Evolutionary conservation across 2,888 invertebrate species (phyloP).

Genomic region (Nomada ruficornis): DNA sequence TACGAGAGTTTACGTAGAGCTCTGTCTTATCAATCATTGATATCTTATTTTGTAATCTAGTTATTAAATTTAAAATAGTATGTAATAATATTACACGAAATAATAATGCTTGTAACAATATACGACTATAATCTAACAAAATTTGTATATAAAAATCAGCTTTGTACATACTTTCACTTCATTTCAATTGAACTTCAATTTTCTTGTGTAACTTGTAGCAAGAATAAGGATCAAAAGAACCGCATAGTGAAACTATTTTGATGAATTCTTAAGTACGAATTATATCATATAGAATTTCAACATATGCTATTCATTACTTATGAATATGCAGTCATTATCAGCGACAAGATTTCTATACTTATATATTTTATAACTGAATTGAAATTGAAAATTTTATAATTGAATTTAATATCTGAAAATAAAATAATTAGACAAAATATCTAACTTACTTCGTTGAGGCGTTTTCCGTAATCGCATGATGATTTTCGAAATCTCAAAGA

Average conservation of each 20-base stretch:
- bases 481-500: slow-evolving; percentile 79
- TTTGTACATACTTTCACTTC: no score
- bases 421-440: not conserved
- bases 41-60: no score
- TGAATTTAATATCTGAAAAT: not conserved
- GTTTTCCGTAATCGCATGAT: slow-evolving; percentile 79
- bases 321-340: not conserved
- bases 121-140: no score
- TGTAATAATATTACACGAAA: no score
- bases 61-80: no score
- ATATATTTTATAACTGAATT: not conserved
- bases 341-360: not conserved
- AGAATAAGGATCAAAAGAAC: no score
- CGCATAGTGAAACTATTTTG: not conserved
- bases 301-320: not conserved
- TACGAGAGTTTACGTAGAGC: no score
- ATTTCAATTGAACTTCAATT: no score
- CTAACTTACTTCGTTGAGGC: slow-evolving; percentile 83
- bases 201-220: no score
- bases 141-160: no score
- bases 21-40: no score
- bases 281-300: not conserved
- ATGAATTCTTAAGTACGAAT: not conserved
- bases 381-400: not conserved
- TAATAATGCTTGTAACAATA: no score